Base-by-base conservation (phyloP, 2,113 vertebrate genomes). In the Megalops atlanticus region DNA sequence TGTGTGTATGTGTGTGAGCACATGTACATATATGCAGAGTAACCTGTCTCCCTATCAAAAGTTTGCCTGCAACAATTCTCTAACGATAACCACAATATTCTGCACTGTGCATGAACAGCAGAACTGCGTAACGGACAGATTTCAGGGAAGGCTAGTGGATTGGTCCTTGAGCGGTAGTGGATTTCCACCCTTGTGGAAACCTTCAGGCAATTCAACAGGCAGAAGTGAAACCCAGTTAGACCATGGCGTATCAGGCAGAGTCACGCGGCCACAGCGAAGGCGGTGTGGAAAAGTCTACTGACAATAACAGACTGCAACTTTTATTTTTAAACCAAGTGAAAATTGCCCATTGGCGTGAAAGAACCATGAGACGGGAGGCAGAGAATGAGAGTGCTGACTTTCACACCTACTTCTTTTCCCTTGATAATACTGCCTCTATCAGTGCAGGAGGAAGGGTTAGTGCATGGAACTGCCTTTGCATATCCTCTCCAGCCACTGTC, bases 401-500 rank as follows among this genome's bases (percentile, higher is more conserved):
- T 64, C 58, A 64, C 27, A 64, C 58, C 0, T 31, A 5, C n/a
- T 64, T 31, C 58, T 31, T 24, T 31, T n/a, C 14, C 43, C 43
- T 5, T 12, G 58, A 64, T 64, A 64, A 64, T n/a, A 5, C 11
- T 64, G 24, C 58, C 58, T 64, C 58, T 31, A 11, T 64, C 58
- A 64, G 77, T 80, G 83, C 86, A 86, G 80, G 85, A 83, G 82
- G 86, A 86, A 78, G 45, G n/a, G 58, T 64, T 8, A 64, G 1
- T 4, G 58, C 24, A 64, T 64, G 58, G 58, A 31, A 24, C 21
- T 31, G n/a, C n/a, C 21, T n/a, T 64, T 64, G 58, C 1, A 18
- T n/a, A 3, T 58, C 12, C 14, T 16, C 47, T 49, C 7, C 14
- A 15, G 47, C 12, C 14, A 7, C 47, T 16, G 47, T 7, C 5